Conservation (phyloP, 37 sponge, comb jelly and placozoan genomes). For the Crambe crambe region DNA sequence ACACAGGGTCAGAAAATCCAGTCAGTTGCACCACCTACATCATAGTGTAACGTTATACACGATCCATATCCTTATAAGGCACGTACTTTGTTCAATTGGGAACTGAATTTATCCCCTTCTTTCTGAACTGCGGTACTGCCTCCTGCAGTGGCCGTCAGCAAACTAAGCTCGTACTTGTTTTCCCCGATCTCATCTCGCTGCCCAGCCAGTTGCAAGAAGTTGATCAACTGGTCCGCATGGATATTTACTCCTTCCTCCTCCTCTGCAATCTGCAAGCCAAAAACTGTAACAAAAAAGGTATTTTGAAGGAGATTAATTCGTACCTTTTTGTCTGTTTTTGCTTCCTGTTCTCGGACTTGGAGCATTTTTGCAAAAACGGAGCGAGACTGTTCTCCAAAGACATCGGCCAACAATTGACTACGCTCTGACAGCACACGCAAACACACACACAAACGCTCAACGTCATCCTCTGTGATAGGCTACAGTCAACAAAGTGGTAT, state of each 20-base stretch:
- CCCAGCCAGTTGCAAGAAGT: slow-evolving; percentile 68
- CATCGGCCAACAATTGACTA: slow-evolving; percentile 52
- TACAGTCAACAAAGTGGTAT: background rate
- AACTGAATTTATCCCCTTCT: slow-evolving; percentile 37
- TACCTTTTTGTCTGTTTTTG: slow-evolving; percentile 29
- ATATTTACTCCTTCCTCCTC: slow-evolving; percentile 15
- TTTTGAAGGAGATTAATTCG: background rate
- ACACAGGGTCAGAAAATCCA: slow-evolving; percentile 99
- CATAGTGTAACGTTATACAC: too few relatives aligned
- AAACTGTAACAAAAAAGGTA: background rate
- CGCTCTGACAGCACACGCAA: slow-evolving; percentile 81
- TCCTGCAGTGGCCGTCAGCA: slow-evolving; percentile 76
- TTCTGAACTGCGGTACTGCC: slow-evolving; percentile 15
- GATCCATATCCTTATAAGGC: too few relatives aligned
- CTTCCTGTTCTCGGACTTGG: slow-evolving; percentile 30
- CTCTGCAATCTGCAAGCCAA: background rate
- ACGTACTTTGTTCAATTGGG: slow-evolving; percentile 83
- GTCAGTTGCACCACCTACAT: slow-evolving; percentile 97
- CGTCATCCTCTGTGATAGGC: slow-evolving; percentile 92
- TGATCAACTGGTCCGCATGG: slow-evolving; percentile 86
- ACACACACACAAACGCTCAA: slow-evolving; percentile 87
- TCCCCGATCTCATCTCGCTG: slow-evolving; percentile 66
- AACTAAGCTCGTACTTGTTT: slow-evolving; percentile 88
- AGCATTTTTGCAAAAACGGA: slow-evolving; percentile 70
- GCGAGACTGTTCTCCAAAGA: slow-evolving; percentile 77